Evolutionary conservation across 2,888 invertebrate species (phyloP), one percentile per base, ranked within the genome.

Genomic region (Campopleginae sp.): DNA sequence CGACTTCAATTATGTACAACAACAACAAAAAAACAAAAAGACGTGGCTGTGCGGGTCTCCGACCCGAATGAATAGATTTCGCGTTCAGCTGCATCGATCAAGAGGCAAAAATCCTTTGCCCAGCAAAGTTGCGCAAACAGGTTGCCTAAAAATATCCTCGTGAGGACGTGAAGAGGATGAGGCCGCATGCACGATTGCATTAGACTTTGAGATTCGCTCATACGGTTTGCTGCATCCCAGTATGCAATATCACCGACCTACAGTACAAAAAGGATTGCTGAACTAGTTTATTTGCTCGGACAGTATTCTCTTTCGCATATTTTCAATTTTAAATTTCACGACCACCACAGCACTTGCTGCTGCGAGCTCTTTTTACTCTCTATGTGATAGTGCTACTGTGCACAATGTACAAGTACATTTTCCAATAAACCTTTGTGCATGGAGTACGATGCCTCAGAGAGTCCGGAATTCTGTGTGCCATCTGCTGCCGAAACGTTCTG

Each of bases 311-410:
- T 85, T 65, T 80, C 61, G 76, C 66, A 78, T 84, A 75, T 87
- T 88, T 88, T 87, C 75, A 87, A 87, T 87, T 88, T 88, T 85
- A 88, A 88, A 88, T 88, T 75, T 74, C 66, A n/a, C n/a, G n/a
- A n/a, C n/a, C 70, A 65, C 79, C 51, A 82, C 82, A 70, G 79
- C 78, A 74, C 81, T 79, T 65, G 78, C 75, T 46, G 42, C 48
- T 72, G 14, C n/a, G 10, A 54, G 27, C 54, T 31, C 68, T 80
- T 75, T 70, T 75, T 70, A 68, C 58, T 70, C 75, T 38, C 44
- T 42, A 38, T 44, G 48, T 42, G 66, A 80, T 79, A 80, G 72
- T 74, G 72, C 72, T 74, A 63, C 84, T 68, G 77, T 68, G 27
- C 46, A 42, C 65, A 27, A n/a, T 33, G 27, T 65, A 48, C 48